Base-by-base conservation (phyloP, 1,140 invertebrate species). In the Hycleus phaleratus region DNA sequence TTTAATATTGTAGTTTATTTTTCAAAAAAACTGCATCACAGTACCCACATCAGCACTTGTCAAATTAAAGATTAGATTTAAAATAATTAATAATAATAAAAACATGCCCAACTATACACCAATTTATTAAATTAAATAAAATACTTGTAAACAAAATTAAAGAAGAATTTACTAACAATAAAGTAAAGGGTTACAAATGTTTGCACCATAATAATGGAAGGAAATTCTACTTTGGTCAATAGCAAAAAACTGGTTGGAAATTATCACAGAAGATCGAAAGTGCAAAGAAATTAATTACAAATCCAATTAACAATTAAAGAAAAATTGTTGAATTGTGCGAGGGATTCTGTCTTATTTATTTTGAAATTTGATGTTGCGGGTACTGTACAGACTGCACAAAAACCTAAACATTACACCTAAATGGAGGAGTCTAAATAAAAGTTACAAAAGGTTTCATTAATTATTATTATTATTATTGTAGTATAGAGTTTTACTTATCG, bases 41-140 rank as follows among this genome's bases (percentile, higher is more conserved):
- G 68, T 73, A 73, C 68, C 70, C 68, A 71, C 71, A 71, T 61
- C 63, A 68, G 61, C 65, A 63, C 46, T 50, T 40, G 50, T 64
- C 18, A 18, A 18, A 18, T 18, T 18, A 58, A 58, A 63, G 7
- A 56, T 56, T 50, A 9, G 43, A 44, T 18, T 18, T 18, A 44
- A 25, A 50, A 49, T 58, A 60, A 57, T 11, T 46, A 26, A 48
- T 32, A 55, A 32, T 45, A 47, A 55, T 59, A 38, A 45, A 56
- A 53, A 44, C 38, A 32, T 7, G 7, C 32, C 32, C 32, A 32
- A 32, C 7, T 32, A 32, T 32, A 4, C 7, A 32, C 32, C 32
- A 4, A 32, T 32, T 32, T 5, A 32, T 32, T 32, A 32, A 32
- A 32, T 32, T 3, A 32, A 32, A 32, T 7, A 7, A 32, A 32